phyloP scores from a whole-genome alignment of 2,113 vertebrate genomes.

The Bubo bubo region DNA sequence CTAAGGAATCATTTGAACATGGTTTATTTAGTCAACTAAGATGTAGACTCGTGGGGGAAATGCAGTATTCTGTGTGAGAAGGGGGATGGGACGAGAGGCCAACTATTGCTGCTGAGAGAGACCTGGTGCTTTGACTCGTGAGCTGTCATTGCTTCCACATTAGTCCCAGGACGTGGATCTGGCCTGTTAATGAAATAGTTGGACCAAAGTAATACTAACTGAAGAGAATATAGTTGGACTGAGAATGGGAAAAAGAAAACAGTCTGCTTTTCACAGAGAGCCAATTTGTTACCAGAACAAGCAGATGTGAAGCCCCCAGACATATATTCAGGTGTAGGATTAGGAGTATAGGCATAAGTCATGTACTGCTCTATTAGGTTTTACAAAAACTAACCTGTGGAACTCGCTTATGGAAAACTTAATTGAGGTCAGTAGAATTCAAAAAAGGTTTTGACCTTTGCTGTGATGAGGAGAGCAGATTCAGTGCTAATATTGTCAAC shows the following conservation, averaged over 20 bases:
- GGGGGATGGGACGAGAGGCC: neutral
- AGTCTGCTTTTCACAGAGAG: neutral
- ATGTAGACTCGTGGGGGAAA: neutral
- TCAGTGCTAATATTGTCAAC: neutral
- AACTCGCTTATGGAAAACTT: neutral
- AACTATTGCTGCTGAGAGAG: neutral
- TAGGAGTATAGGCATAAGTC: neutral
- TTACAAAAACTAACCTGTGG: neutral
- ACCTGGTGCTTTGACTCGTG: neutral
- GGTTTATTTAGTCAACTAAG: neutral
- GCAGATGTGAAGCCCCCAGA: neutral
- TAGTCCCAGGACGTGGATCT: neutral
- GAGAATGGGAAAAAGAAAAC: neutral
- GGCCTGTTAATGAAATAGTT: neutral
- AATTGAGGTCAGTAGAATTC: neutral
- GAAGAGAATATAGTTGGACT: neutral
- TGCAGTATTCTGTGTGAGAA: neutral
- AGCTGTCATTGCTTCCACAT: neutral
- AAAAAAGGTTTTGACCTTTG: neutral
- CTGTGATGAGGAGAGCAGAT: neutral
- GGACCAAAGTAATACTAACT: neutral
- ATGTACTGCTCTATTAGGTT: neutral
- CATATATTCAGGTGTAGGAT: neutral
- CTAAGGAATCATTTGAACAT: neutral
- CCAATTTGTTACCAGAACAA: neutral